Conservation (phyloP, 2,888 invertebrate species). For the Merodon equestris region DNA sequence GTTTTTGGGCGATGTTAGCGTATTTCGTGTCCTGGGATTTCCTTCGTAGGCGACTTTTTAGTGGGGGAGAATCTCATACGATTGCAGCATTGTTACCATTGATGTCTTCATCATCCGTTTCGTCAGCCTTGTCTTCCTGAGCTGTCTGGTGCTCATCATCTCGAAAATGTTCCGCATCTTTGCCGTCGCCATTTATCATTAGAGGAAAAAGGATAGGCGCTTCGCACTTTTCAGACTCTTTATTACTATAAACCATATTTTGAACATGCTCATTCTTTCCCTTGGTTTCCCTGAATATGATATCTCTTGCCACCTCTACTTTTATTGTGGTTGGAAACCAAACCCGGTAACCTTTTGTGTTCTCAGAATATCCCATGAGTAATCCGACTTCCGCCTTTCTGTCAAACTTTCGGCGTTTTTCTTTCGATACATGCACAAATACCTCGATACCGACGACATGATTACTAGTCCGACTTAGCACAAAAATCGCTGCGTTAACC, state of each 20-base stretch:
- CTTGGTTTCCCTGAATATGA: too few relatives aligned
- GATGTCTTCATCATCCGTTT: not conserved
- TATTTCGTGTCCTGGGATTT: slow-evolving; percentile 1
- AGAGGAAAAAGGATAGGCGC: not conserved
- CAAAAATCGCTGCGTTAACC: slow-evolving; percentile 70
- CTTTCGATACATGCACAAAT: slow-evolving; percentile 73
- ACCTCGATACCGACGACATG: too few relatives aligned
- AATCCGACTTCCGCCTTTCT: slow-evolving; percentile 68
- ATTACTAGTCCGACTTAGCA: slow-evolving; percentile 64
- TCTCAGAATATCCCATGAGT: slow-evolving; percentile 73
- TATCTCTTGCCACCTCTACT: slow-evolving; percentile 28
- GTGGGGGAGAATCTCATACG: too few relatives aligned
- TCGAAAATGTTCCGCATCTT: not conserved
- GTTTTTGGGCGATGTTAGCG: slow-evolving; percentile 16
- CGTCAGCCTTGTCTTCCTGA: slow-evolving; percentile 1
- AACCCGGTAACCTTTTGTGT: slow-evolving; percentile 70
- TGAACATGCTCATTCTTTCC: too few relatives aligned
- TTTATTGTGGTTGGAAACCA: slow-evolving; percentile 26
- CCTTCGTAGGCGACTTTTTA: not conserved
- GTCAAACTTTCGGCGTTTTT: slow-evolving; percentile 72
- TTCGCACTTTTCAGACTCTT: not conserved
- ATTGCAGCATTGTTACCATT: not conserved
- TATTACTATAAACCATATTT: not conserved
- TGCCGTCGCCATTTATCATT: not conserved
- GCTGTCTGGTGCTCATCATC: not conserved